Percentiles rank a stretch among this genome's conserved stretches.
Evolutionary conservation across 1,140 invertebrate species (phyloP).

Genomic region (Eriocheir sinensis): DNA sequence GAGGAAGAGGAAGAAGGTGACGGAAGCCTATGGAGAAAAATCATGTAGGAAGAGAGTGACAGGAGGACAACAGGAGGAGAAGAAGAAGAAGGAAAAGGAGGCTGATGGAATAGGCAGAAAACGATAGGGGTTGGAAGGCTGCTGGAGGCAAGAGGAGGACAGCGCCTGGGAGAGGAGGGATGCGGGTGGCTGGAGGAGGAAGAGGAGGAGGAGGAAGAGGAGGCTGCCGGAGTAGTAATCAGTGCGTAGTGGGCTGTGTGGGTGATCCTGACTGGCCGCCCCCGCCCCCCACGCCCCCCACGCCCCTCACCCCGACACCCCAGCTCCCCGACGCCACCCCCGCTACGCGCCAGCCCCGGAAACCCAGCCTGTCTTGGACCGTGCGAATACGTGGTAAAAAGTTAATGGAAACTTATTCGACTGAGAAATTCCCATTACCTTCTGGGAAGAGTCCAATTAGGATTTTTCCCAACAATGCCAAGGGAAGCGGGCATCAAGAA

Average conservation of each 20-base stretch:
- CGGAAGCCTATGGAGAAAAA: neutral
- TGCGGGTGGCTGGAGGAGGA: neutral
- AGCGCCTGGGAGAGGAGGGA: neutral
- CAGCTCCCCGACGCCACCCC: neutral
- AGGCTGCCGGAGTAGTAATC: conserved; percentile 38
- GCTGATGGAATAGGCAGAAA: neutral
- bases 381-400: conserved; percentile 78
- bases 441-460: conserved; percentile 78
- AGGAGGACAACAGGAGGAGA: neutral
- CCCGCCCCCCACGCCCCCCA: neutral
- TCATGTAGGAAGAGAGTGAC: neutral
- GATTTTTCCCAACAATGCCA: conserved; percentile 78
- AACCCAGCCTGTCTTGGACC: conserved; percentile 73
- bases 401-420: conserved; percentile 79
- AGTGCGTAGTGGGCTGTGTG: conserved; percentile 45
- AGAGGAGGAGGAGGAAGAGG: neutral
- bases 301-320: neutral
- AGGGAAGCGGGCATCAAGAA: conserved; percentile 75
- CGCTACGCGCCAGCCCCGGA: conserved; percentile 45
- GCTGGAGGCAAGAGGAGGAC: neutral
- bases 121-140: too few relatives aligned
- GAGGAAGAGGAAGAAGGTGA: neutral
- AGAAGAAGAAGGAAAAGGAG: too few relatives aligned
- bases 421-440: conserved; percentile 79
- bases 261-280: conserved; percentile 4